phyloP scores from a whole-genome alignment of 2,797 vertebrate genomes.

The Spea hammondii region DNA sequence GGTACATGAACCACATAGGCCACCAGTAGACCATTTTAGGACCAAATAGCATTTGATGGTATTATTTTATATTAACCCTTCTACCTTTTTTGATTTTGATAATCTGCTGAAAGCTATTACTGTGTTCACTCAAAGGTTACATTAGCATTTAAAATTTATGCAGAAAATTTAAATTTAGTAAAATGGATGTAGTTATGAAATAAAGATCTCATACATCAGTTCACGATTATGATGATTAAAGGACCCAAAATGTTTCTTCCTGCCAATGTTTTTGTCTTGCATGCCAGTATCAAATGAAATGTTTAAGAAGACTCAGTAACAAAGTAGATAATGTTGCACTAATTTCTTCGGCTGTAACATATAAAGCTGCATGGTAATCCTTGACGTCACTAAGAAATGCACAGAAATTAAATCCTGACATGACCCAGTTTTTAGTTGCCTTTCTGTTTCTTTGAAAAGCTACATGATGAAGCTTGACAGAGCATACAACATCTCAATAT shows the following conservation, averaged over 20 bases:
- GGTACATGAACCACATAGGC: no score
- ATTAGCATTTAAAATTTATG: no score
- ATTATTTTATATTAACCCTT: no score
- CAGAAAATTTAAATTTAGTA: neutral
- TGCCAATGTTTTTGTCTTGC: slow-evolving; percentile 13
- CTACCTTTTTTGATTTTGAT: no score
- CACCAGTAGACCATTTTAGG: no score
- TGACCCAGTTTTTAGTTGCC: slow-evolving; percentile 43
- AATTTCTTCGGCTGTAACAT: slow-evolving; percentile 29
- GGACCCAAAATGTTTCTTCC: slow-evolving; percentile 3
- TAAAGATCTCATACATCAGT: neutral
- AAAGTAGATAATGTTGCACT: slow-evolving; percentile 27
- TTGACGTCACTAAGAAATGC: slow-evolving; percentile 42
- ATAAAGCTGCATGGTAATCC: slow-evolving; percentile 45
- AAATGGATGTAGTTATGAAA: neutral
- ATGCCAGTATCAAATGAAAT: slow-evolving; percentile 22
- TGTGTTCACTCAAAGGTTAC: no score
- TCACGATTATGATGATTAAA: neutral
- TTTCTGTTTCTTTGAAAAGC: slow-evolving; percentile 32
- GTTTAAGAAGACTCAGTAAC: slow-evolving; percentile 6
- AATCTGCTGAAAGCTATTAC: no score
- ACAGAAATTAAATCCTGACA: slow-evolving; percentile 38
- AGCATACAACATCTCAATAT: slow-evolving; percentile 29
- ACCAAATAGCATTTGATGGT: no score
- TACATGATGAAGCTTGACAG: slow-evolving; percentile 37